Base-by-base conservation (phyloP, 2,797 vertebrate genomes). In the Sylvia borin region DNA sequence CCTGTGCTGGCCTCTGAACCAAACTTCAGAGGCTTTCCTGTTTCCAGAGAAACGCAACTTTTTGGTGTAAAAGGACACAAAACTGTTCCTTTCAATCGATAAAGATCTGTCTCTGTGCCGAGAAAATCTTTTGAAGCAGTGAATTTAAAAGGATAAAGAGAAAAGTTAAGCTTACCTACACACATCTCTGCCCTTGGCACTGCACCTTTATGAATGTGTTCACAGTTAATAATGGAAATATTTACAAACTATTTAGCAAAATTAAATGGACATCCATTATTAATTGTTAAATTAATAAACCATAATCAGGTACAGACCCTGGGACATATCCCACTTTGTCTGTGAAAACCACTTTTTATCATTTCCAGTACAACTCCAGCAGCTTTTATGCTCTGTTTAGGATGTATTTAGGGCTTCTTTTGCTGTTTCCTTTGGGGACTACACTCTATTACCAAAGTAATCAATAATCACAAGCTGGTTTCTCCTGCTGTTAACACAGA, bases 241-340 rank as follows among this genome's bases (percentile, higher is more conserved):
- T n/a, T 76, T 54, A 48, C 48, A 73, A 78, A 40, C 6, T 70
- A 66, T 93, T 94, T 81, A 71, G 51, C 42, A 85, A 78, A 83
- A 61, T 48, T n/a, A 70, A 89, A 53, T 40, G 47, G 50, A 21
- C 73, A 88, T 95, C n/a, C 55, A 88, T 95, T 90, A 90, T 88
- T 97, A 93, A 95, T 32, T 91, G 24, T 58, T 86, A 85, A 93
- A 91, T 96, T 95, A 95, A 91, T 88, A 94, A 92, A 84, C 55
- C 0, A 6, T 64, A 91, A 90, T 93, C 70, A 76, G 66, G 55
- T 68, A 75, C 16, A 26, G 34, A 72, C 78, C 43, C 51, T 61
- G 71, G 51, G 62, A 55, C 66, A 70, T 32, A 53, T n/a, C 43
- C 10, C 34, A 50, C 40, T 92, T 92, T 91, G 34, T 55, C 77